Percentiles rank a stretch among this genome's conserved stretches.
Conservation (phyloP, 2,797 vertebrate genomes). For the Liasis olivaceus region DNA sequence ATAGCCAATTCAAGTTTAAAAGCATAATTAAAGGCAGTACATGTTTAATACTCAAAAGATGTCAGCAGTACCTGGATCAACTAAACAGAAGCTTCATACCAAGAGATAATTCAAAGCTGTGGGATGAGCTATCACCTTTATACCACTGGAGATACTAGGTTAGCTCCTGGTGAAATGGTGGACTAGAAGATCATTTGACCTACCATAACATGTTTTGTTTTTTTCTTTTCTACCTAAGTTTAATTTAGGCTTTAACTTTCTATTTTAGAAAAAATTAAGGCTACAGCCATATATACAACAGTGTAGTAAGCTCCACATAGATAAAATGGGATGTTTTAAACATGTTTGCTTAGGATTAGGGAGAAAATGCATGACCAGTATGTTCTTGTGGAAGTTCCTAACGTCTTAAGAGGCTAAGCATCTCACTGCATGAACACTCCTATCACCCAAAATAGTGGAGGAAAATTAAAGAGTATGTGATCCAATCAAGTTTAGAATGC, state of each 20-base stretch:
- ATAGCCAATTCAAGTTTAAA: background rate
- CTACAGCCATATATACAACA: background rate
- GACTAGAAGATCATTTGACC: background rate
- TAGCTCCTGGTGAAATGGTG: background rate
- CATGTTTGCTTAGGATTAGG: background rate
- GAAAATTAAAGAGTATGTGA: background rate
- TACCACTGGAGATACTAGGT: background rate
- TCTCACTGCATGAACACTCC: constrained; percentile 43
- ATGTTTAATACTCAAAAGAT: background rate
- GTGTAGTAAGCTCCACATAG: background rate
- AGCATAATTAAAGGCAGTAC: background rate
- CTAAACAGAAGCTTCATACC: background rate
- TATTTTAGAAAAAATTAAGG: constrained; percentile 47
- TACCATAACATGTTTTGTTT: constrained; percentile 4
- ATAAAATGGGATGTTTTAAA: constrained; percentile 7
- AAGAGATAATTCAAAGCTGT: background rate
- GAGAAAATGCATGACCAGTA: constrained; percentile 61
- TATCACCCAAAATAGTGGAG: constrained; percentile 37
- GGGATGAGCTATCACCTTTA: background rate
- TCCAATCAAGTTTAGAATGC: constrained; percentile 49
- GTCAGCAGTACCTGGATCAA: background rate
- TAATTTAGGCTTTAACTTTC: constrained; percentile 52
- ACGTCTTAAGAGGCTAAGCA: constrained; percentile 67
- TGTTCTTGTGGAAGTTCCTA: constrained; percentile 62
- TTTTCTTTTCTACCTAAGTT: constrained; percentile 56